Base-by-base conservation (phyloP, 2,797 vertebrate species). In the Schizopygopsis pylzovi region DNA sequence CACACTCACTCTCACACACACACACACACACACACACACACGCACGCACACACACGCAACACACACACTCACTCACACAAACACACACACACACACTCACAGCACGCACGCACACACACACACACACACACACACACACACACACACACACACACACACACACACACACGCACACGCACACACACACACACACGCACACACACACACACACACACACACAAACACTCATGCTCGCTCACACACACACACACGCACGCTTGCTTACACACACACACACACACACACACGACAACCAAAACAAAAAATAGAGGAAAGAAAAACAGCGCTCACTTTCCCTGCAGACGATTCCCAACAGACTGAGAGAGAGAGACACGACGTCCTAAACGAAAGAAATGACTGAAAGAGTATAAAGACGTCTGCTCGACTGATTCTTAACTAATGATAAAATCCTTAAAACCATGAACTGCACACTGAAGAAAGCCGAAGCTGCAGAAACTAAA, bases 281-380 rank as follows among this genome's bases (percentile, higher is more conserved):
- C 16, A 77, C 47, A 20, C 73, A 47, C 16, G 0, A 56, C 76
- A 70, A 77, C 49, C 67, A 65, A 41, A 59, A 82, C 52, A 76
- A 59, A 78, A 90, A 82, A 78, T 28, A 81, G 25, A 28, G 15
- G 75, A 67, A 85, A 82, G 56, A 61, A 49, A 86, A 91, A 89
- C 49, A 88, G 82, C 86, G 87, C 90, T 84, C 41, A n/a, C 11
- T n/a, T n/a, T 82, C 89, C 79, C 89, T 90, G 89, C 87, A 84
- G 86, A 85, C 80, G 79, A 87, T 91, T 93, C 77, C 70, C 91
- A 87, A 79, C 52, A 79, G 83, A 87, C 82, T 86, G 49, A 61
- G 22, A 18, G 3, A 6, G 61, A 25, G 61, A 61, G 39, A 61
- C 56, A 63, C 22, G 3, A 37, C 28, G 28, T 33, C 28, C 73